phyloP scores from a whole-genome alignment of 1,140 invertebrate genomes.

The Delia radicum region DNA sequence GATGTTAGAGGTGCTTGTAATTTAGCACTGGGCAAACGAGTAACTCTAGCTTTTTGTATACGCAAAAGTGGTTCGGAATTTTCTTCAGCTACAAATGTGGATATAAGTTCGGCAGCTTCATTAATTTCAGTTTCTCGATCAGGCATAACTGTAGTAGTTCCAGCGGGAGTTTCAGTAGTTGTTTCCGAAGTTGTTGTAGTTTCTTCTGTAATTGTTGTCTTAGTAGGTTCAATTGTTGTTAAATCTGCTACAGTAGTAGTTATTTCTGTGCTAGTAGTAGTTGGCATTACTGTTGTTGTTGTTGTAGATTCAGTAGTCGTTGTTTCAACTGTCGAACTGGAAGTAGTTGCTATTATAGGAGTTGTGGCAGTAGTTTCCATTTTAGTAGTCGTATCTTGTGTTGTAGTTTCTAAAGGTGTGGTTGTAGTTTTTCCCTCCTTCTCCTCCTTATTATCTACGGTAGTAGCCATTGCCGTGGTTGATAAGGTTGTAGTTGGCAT shows the following conservation, averaged over 20 bases:
- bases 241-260: constrained; percentile 26
- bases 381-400: constrained; percentile 34
- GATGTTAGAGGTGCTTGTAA: constrained; percentile 43
- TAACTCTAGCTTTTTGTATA: constrained; percentile 45
- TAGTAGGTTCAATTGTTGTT: constrained; percentile 34
- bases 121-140: constrained; percentile 29
- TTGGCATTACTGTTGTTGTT: constrained; percentile 16
- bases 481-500: constrained; percentile 31
- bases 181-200: constrained; percentile 32
- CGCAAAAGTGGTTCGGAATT: constrained; percentile 44
- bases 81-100: constrained; percentile 45
- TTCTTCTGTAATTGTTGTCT: constrained; percentile 27
- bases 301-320: constrained; percentile 9
- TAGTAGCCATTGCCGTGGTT: constrained; percentile 29
- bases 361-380: constrained; percentile 25
- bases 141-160: constrained; percentile 7
- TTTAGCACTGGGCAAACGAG: constrained; percentile 43
- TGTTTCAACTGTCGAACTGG: constrained; percentile 34
- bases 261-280: constrained; percentile 13
- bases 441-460: constrained; percentile 23
- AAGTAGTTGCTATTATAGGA: constrained; percentile 25
- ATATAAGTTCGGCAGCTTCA: constrained; percentile 46
- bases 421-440: constrained; percentile 26
- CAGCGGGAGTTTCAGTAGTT: neutral
- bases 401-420: constrained; percentile 35